Evolutionary conservation across 2,113 vertebrate species (phyloP).

Genomic region (Alouatta palliata): DNA sequence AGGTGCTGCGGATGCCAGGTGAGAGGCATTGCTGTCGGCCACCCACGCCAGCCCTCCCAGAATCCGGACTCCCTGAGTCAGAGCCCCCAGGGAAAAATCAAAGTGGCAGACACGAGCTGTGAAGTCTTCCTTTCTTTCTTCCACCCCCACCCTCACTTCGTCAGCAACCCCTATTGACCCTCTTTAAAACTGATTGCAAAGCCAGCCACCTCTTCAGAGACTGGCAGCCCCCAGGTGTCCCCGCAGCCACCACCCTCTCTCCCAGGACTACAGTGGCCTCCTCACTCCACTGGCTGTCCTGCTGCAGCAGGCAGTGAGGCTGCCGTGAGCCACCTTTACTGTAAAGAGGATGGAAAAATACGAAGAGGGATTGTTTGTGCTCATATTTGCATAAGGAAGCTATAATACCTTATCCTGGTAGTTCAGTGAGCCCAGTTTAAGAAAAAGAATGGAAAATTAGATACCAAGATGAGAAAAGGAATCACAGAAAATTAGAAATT

Average conservation of each 20-base stretch:
- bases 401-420: neutral
- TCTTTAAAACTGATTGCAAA: neutral
- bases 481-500: neutral
- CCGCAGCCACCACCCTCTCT: neutral
- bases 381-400: neutral
- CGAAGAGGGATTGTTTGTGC: neutral
- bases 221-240: neutral
- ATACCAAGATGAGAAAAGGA: neutral
- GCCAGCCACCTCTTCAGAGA: neutral
- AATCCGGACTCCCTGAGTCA: neutral
- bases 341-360: neutral
- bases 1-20: neutral
- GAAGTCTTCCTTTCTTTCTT: neutral
- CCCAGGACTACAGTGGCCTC: neutral
- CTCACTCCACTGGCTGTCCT: neutral
- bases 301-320: neutral
- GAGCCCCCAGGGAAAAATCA: neutral
- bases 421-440: neutral
- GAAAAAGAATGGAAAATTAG: neutral
- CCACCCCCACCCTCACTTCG: accelerated
- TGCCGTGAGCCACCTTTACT: neutral
- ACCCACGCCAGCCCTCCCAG: neutral
- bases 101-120: neutral
- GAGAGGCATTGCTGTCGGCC: neutral
- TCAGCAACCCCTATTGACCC: neutral